phyloP scores from a whole-genome alignment of 2,888 invertebrate species.

The Theretra japonica region DNA sequence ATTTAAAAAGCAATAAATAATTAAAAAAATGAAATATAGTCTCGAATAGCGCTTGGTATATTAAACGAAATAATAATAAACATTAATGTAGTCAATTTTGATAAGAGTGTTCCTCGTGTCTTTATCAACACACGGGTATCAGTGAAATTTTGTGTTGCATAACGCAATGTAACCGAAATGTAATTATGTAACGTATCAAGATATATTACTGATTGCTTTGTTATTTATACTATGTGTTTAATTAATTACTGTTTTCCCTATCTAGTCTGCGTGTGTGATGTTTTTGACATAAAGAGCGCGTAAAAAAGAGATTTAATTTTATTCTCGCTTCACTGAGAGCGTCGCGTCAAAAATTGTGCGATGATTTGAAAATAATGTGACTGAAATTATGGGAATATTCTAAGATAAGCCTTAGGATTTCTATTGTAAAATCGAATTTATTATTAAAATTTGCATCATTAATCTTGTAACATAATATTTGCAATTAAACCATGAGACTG shows the following conservation, averaged over 20 bases:
- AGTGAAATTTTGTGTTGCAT: conserved; percentile 30
- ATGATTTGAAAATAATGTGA: too few relatives aligned
- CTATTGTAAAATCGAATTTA: too few relatives aligned
- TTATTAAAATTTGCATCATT: too few relatives aligned
- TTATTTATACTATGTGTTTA: background rate
- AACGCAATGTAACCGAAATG: conserved; percentile 14
- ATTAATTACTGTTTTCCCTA: background rate
- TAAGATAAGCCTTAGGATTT: too few relatives aligned
- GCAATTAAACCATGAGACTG: too few relatives aligned
- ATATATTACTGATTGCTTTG: background rate
- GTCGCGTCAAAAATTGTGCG: too few relatives aligned
- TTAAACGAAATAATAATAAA: conserved; percentile 12
- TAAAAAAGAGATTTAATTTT: background rate
- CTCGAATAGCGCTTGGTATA: background rate
- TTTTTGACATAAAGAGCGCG: background rate
- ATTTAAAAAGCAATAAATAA: background rate
- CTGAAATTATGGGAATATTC: too few relatives aligned
- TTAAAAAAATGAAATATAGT: background rate
- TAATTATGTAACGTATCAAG: conserved; percentile 27
- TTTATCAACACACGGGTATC: conserved; percentile 27
- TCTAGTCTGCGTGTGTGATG: background rate
- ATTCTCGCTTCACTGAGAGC: too few relatives aligned
- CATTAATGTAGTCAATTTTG: conserved; percentile 7
- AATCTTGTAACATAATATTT: too few relatives aligned
- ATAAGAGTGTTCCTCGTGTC: conserved; percentile 10